These are phyloP conservation scores for Anthonomus grandis DNA, from an alignment of 1,140 invertebrate genomes.

Conservation along the genomic window DNA sequence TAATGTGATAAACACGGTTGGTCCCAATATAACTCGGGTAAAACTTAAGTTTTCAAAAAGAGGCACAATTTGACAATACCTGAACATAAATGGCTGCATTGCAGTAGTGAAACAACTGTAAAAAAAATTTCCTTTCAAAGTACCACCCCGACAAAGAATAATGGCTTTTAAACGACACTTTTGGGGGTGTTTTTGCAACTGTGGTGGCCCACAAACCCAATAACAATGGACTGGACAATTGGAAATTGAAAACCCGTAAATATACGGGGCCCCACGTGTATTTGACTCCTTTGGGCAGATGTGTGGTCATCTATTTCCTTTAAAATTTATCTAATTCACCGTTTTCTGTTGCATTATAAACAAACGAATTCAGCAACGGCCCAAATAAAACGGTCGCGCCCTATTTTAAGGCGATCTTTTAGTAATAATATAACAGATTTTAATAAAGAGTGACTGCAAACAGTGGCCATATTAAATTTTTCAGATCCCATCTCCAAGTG, in stretches of 20 bases:
- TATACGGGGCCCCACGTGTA: slow-evolving; percentile 9
- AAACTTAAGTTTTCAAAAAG: no score
- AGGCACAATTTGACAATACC: no score
- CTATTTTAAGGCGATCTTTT: not conserved
- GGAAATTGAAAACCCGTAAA: slow-evolving; percentile 3
- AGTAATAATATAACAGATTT: slow-evolving; percentile 7
- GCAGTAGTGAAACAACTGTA: no score
- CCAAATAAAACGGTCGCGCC: no score
- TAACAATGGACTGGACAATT: slow-evolving; percentile 15
- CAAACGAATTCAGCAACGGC: no score
- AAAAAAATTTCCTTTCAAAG: no score
- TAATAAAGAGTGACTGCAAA: slow-evolving; percentile 19
- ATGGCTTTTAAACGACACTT: slow-evolving; percentile 23
- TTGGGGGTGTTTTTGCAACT: slow-evolving; percentile 23
- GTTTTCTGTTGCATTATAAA: no score
- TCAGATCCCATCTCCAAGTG: slow-evolving; percentile 26
- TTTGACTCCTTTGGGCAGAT: slow-evolving; percentile 5
- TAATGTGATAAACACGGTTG: no score
- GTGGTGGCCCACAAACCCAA: slow-evolving; percentile 27
- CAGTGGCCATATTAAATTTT: slow-evolving; percentile 26
- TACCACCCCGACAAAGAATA: slow-evolving; percentile 14
- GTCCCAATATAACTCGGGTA: no score
- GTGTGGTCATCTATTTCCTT: slow-evolving; percentile 4
- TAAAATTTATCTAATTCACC: not conserved
- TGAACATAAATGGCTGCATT: no score